phyloP scores from a whole-genome alignment of 2,113 vertebrate species.

The Calidris pugnax region DNA sequence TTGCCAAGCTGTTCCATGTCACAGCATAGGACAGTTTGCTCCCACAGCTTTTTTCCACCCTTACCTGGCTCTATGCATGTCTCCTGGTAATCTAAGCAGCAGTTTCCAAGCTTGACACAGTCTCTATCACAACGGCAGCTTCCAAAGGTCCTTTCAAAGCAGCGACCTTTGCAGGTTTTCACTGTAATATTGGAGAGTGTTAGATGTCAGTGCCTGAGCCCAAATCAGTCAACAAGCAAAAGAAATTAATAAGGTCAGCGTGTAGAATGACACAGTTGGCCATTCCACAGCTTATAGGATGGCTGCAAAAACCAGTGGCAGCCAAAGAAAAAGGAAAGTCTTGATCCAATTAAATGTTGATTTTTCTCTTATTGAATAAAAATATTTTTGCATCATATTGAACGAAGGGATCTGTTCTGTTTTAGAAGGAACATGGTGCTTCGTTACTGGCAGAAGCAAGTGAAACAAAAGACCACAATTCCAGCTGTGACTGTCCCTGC shows the following conservation, averaged over 20 bases:
- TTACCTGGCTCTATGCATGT: constrained; percentile 78
- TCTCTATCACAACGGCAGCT: constrained; percentile 81
- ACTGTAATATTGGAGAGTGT: constrained; percentile 70
- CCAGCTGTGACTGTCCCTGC: neutral
- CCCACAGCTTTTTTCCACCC: neutral
- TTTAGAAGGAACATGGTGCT: neutral
- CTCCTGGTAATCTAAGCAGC: constrained; percentile 83
- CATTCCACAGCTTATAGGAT: neutral
- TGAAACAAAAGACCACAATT: neutral
- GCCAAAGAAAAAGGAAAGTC: neutral
- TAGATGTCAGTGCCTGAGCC: neutral
- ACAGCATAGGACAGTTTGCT: neutral
- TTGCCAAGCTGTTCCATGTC: accelerated
- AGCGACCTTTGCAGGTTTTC: constrained; percentile 83
- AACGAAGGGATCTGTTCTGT: neutral
- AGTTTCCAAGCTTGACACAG: constrained; percentile 79
- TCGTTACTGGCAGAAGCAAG: neutral
- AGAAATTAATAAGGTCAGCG: accelerated
- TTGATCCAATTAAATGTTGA: neutral
- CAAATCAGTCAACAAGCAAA: neutral
- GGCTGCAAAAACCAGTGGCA: neutral
- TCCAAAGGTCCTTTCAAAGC: constrained; percentile 82
- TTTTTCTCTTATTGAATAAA: neutral
- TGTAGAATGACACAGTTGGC: neutral
- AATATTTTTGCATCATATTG: neutral